phyloP scores from a whole-genome alignment of 1,140 invertebrate genomes.

The Drosophila persimilis region DNA sequence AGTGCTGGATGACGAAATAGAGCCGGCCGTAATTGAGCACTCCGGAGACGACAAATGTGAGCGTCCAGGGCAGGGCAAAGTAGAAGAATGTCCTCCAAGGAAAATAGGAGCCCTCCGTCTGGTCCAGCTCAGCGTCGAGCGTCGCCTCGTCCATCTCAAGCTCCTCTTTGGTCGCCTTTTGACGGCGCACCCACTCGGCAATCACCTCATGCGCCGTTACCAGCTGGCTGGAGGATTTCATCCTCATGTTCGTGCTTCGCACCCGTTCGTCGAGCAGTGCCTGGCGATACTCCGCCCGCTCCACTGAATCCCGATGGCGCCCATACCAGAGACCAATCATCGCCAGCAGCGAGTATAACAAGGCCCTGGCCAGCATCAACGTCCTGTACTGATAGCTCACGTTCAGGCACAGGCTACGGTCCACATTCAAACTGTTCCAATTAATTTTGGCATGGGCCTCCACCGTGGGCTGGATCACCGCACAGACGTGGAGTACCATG shows the following conservation, averaged over 20 bases:
- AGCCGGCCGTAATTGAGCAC: slow-evolving; percentile 41
- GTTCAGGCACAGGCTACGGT: slow-evolving; percentile 34
- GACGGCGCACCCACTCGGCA: slow-evolving; percentile 28
- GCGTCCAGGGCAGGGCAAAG: slow-evolving; percentile 41
- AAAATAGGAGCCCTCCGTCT: slow-evolving; percentile 10
- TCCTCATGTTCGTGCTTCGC: background rate
- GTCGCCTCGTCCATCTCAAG: background rate
- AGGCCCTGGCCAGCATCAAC: slow-evolving; percentile 39
- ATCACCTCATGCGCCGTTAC: slow-evolving; percentile 42
- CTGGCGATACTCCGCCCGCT: background rate
- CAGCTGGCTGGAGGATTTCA: no score
- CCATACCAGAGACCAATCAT: slow-evolving; percentile 46
- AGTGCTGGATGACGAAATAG: slow-evolving; percentile 50
- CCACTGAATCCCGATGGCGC: slow-evolving; percentile 10
- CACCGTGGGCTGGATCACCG: slow-evolving; percentile 36
- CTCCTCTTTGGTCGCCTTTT: background rate
- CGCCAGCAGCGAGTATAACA: slow-evolving; percentile 33
- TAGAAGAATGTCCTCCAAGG: slow-evolving; percentile 15
- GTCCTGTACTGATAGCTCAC: slow-evolving; percentile 51
- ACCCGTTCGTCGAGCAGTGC: background rate
- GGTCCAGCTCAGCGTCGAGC: no score
- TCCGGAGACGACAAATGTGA: slow-evolving; percentile 35
- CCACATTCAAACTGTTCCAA: slow-evolving; percentile 20
- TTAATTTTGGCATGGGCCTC: slow-evolving; percentile 46
- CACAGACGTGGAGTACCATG: slow-evolving; percentile 40